Evolutionary conservation across 2,888 invertebrate species (phyloP).

Genomic region (Meghimatium bilineatum): DNA sequence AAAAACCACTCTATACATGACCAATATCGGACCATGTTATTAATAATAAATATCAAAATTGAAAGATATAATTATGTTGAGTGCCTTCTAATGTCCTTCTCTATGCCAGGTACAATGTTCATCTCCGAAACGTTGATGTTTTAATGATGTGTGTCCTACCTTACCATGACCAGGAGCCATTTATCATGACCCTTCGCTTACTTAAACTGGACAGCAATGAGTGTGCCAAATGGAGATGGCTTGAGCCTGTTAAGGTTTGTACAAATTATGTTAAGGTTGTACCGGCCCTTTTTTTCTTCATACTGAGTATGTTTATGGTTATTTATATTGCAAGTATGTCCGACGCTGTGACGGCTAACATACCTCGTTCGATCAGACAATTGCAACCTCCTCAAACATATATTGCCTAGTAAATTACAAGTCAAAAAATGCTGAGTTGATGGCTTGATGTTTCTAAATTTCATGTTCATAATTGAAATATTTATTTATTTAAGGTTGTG

Average conservation of each 20-base stretch:
- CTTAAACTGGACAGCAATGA: constrained; percentile 79
- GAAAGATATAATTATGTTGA: no score
- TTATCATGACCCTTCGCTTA: constrained; percentile 87
- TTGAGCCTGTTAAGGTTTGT: constrained; percentile 82
- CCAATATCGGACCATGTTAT: no score
- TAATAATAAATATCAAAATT: no score
- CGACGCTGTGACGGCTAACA: no score
- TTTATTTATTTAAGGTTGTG: no score
- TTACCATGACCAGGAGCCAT: constrained; percentile 94
- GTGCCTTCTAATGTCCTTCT: neutral
- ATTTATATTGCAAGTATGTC: neutral
- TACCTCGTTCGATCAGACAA: no score
- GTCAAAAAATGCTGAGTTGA: no score
- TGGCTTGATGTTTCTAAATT: no score
- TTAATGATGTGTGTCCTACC: constrained; percentile 90
- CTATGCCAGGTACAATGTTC: constrained; percentile 85
- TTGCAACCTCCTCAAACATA: no score
- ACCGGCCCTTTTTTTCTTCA: neutral
- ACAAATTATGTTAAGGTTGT: neutral
- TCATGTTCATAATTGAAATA: no score
- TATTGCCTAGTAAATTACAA: no score
- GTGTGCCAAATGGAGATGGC: constrained; percentile 77
- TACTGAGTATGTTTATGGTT: neutral
- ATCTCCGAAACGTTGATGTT: constrained; percentile 90
- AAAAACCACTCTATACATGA: no score